These are phyloP conservation scores for Cotesia congregata DNA, from an alignment of 2,888 invertebrate species.

Conservation along the genomic window DNA sequence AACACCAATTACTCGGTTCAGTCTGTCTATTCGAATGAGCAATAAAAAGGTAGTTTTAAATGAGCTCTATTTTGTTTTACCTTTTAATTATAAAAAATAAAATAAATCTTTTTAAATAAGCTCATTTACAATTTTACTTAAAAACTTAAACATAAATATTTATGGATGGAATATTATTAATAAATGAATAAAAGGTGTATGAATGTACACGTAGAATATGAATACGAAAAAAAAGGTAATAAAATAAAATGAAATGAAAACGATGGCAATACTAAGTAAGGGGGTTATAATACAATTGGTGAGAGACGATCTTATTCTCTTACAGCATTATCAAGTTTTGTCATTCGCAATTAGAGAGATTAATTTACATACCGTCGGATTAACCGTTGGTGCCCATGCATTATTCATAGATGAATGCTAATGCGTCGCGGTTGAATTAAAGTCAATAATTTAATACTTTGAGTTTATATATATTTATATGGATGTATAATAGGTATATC, in stretches of 20 bases:
- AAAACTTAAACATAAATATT: not conserved
- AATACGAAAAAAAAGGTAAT: not conserved
- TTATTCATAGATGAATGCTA: constrained; percentile 66
- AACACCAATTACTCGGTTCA: not conserved
- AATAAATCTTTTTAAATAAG: not conserved
- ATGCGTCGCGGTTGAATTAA: constrained; percentile 55
- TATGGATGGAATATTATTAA: not conserved
- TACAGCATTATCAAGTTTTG: constrained; percentile 55
- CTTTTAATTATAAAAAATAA: not conserved
- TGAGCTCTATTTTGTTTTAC: not conserved
- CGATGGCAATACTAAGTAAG: constrained; percentile 5
- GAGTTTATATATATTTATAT: constrained; percentile 21
- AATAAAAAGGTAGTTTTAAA: not conserved
- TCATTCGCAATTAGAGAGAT: constrained; percentile 66
- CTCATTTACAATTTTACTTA: not conserved
- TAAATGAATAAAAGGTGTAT: not conserved
- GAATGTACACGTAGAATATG: not conserved
- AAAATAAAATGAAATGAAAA: constrained; percentile 26
- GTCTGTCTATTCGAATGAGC: not conserved
- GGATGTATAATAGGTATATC: constrained; percentile 6
- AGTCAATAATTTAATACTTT: constrained; percentile 57
- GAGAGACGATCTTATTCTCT: constrained; percentile 33
- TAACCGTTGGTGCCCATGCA: constrained; percentile 64
- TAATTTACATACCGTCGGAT: constrained; percentile 67
- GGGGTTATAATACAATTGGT: constrained; percentile 28